Base-by-base conservation (phyloP, 2,888 invertebrate species). In the Spilarctia lutea region DNA sequence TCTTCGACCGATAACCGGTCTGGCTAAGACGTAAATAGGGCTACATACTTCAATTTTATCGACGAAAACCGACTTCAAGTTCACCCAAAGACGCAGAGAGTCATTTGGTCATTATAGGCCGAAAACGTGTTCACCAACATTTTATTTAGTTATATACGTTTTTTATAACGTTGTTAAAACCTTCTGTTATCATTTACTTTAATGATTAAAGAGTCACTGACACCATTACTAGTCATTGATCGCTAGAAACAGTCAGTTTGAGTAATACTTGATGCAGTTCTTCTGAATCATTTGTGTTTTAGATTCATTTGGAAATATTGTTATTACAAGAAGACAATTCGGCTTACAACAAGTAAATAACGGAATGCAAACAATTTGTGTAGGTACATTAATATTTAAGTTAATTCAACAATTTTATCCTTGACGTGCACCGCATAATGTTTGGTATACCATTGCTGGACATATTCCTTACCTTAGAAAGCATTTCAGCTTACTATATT, bases 1-100 rank as follows among this genome's bases (percentile, higher is more conserved):
- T 75, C 75, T 75, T 67, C 39, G 72, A 60, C 75, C 73, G 75
- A 75, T 75, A 70, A 27, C 52, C 60, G 20, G 70, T 27, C 24
- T 13, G 69, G 60, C 45, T 65, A 67, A 67, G 60, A 63, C 56
- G 27, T 33, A 66, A 42, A 45, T 35, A 63, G 45, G 27, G 16
- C 48, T 45, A 20, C n/a, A 39, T 35, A 65, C 30, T 20, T 6
- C n/a, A 3, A 8, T 63, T 48, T 48, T 35, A 60, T 52, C 42
- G 48, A 74, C 74, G 42, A 74, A 74, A 74, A 66, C 56, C 24
- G 35, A 63, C 20, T 11, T 20, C 68, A 74, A 48, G 74, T 66
- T 18, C 66, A 60, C 42, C 42, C 39, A 74, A 74, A 33, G 74
- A 60, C 39, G 39, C 18, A 27, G 30, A 48, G 8, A 60, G n/a